These are phyloP conservation scores for Sitta europaea DNA, from an alignment of 2,113 vertebrate genomes.

Conservation along the genomic window DNA sequence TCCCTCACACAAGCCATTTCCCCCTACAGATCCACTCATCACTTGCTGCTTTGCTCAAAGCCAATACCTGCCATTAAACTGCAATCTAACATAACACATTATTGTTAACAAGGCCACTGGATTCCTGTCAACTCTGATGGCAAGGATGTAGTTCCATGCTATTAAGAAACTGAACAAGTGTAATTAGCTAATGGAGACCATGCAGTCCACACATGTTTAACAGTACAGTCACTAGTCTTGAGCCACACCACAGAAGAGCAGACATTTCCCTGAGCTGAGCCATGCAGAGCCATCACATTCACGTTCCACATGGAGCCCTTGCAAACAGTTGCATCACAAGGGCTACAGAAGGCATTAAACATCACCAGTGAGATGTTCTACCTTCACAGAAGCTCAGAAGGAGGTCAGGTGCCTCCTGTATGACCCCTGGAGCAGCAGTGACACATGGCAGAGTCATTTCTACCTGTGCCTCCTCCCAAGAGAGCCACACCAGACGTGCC, in stretches of 20 bases:
- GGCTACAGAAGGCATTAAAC: neutral
- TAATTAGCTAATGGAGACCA: neutral
- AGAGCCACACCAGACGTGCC: neutral
- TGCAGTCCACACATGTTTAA: neutral
- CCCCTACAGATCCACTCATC: neutral
- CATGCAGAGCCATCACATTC: neutral
- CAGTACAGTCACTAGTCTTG: neutral
- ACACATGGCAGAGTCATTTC: neutral
- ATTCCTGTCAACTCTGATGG: neutral
- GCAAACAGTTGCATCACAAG: neutral
- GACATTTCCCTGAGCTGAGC: neutral
- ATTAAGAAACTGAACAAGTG: neutral
- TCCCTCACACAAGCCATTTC: neutral
- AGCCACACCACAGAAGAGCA: neutral
- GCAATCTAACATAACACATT: neutral
- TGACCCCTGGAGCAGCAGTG: rapidly evolving
- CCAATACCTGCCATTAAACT: neutral
- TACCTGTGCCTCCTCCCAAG: neutral
- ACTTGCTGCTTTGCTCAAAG: neutral
- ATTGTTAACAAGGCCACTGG: neutral
- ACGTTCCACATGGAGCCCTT: rapidly evolving
- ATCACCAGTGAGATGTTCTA: neutral
- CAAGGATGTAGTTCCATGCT: neutral
- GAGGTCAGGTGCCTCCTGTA: rapidly evolving
- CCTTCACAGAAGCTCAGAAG: neutral